Conservation (phyloP, 2,797 vertebrate genomes). For the Erpetoichthys calabaricus region DNA sequence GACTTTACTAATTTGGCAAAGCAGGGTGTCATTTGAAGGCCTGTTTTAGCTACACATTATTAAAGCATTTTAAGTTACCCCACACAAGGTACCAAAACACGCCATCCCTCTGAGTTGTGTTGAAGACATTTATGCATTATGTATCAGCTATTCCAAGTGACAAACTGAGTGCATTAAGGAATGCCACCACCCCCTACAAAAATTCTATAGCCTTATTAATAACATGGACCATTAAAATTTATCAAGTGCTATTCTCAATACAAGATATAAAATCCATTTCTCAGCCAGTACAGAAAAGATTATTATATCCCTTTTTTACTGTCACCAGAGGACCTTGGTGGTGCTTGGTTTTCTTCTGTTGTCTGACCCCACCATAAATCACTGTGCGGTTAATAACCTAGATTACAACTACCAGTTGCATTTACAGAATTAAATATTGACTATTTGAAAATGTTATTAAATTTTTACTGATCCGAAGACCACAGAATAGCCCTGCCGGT, state of each 20-base stretch:
- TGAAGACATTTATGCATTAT: conserved; percentile 12
- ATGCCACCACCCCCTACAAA: conserved; percentile 16
- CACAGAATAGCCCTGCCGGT: conserved; percentile 42
- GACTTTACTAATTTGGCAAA: no score
- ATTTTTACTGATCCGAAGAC: conserved; percentile 57
- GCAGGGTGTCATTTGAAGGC: no score
- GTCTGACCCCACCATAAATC: conserved; percentile 66
- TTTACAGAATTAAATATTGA: conserved; percentile 87
- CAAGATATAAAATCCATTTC: conserved; percentile 67
- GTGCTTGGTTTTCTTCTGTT: conserved; percentile 35
- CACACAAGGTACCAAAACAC: conserved; percentile 6
- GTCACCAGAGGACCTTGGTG: conserved; percentile 59
- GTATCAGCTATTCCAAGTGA: conserved; percentile 9
- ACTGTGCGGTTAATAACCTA: conserved; percentile 63
- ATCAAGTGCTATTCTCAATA: conserved; percentile 76
- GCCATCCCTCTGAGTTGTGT: not conserved
- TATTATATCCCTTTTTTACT: conserved; percentile 62
- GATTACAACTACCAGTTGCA: conserved; percentile 70
- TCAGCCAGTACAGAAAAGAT: conserved; percentile 64
- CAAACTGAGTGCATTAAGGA: conserved; percentile 8
- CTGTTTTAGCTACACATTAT: no score
- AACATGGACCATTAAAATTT: conserved; percentile 79
- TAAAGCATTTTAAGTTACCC: no score
- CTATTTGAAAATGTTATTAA: conserved; percentile 65
- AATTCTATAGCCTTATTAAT: conserved; percentile 60